phyloP scores from a whole-genome alignment of 2,888 invertebrate species.

The Formica aserva region DNA sequence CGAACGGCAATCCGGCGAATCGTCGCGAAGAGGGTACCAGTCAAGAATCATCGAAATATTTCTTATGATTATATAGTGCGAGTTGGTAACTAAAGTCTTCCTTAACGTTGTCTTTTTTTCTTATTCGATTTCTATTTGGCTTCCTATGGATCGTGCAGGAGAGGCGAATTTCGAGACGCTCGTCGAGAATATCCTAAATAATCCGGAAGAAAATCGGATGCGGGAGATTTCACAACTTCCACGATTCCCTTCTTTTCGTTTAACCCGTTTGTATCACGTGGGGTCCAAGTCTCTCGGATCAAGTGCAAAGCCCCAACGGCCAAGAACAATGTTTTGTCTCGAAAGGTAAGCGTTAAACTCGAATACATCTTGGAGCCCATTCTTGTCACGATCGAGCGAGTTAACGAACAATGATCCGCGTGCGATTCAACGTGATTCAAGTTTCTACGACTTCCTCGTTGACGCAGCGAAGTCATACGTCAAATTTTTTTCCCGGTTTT shows the following conservation, averaged over 20 bases:
- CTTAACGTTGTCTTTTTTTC: conserved; percentile 51
- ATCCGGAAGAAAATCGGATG: background rate
- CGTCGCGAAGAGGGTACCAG: conserved; percentile 21
- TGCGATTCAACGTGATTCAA: conserved; percentile 23
- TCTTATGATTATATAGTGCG: conserved; percentile 20
- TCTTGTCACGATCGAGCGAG: conserved; percentile 31
- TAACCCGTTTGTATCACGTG: background rate
- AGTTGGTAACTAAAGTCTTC: conserved; percentile 67
- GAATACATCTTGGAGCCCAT: conserved; percentile 11
- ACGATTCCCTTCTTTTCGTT: background rate
- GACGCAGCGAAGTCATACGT: background rate
- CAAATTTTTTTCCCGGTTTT: conserved; percentile 16
- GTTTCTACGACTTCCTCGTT: conserved; percentile 20
- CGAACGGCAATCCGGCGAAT: conserved; percentile 14
- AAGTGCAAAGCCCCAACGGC: background rate
- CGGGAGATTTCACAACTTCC: conserved; percentile 23
- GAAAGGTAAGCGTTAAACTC: conserved; percentile 8
- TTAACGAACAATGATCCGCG: conserved; percentile 34
- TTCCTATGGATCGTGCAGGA: conserved; percentile 12
- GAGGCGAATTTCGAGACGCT: conserved; percentile 20
- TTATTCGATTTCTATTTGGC: conserved; percentile 40
- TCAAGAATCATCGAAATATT: conserved; percentile 37
- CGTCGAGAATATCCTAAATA: background rate
- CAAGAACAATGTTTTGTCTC: conserved; percentile 25
- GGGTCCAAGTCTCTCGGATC: background rate